phyloP scores from a whole-genome alignment of 2,888 invertebrate species.

The Kuschelorhynchus macadamiae region DNA sequence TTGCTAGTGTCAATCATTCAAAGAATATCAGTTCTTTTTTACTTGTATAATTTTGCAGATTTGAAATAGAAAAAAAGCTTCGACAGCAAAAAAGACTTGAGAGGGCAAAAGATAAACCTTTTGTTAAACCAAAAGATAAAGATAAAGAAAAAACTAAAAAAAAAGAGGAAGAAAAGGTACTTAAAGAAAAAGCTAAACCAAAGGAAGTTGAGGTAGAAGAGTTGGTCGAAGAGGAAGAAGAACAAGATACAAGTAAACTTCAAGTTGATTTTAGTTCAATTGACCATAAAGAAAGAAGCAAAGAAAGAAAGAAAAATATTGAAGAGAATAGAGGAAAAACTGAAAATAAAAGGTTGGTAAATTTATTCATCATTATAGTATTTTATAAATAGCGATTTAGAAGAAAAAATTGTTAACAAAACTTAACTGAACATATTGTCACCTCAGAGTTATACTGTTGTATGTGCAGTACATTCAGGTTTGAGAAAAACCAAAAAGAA shows the following conservation, averaged over 20 bases:
- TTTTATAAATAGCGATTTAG: too few species aligned
- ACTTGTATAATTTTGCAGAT: slow-evolving; percentile 69
- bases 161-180: slow-evolving; percentile 71
- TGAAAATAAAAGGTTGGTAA: slow-evolving; percentile 73
- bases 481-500: too few species aligned
- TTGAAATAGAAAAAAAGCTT: slow-evolving; percentile 96
- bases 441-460: too few species aligned
- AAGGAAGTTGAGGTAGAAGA: slow-evolving; percentile 67
- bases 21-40: background rate
- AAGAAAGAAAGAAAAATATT: slow-evolving; percentile 91
- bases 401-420: too few species aligned
- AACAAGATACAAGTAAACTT: slow-evolving; percentile 68
- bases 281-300: slow-evolving; percentile 84
- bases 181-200: slow-evolving; percentile 71
- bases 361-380: too few species aligned
- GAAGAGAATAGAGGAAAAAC: slow-evolving; percentile 85
- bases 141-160: slow-evolving; percentile 83
- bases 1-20: background rate
- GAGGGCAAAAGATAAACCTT: slow-evolving; percentile 74
- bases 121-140: slow-evolving; percentile 81
- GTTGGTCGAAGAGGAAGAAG: slow-evolving; percentile 68
- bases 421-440: too few species aligned
- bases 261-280: slow-evolving; percentile 69
- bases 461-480: too few species aligned
- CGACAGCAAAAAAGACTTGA: slow-evolving; percentile 86